A percentile compares a stretch with the other conserved stretches of the same genome.
phyloP scores from a whole-genome alignment of 2,113 vertebrate genomes.

The Electrona antarctica region DNA sequence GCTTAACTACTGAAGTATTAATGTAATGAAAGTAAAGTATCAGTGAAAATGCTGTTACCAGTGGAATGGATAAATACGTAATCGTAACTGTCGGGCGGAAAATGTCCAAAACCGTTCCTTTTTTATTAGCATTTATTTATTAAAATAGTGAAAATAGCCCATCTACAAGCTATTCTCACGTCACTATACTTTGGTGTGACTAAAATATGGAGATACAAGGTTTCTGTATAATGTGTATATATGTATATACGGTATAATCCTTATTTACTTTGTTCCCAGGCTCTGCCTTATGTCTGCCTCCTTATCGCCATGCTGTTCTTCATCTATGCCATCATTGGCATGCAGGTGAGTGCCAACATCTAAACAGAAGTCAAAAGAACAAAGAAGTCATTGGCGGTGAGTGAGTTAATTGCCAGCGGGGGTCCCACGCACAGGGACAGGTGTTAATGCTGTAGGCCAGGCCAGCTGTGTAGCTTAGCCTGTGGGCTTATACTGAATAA shows the following conservation, averaged over 20 bases:
- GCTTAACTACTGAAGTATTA: too few relatives aligned
- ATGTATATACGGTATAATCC: not conserved
- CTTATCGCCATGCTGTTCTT: slow-evolving; percentile 99
- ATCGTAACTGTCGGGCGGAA: too few relatives aligned
- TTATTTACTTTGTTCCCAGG: slow-evolving; percentile 73
- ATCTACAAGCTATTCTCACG: too few relatives aligned
- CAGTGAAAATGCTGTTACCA: too few relatives aligned
- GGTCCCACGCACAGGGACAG: slow-evolving; percentile 20
- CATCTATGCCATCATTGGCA: slow-evolving; percentile 98
- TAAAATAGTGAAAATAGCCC: too few relatives aligned
- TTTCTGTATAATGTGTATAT: slow-evolving; percentile 11
- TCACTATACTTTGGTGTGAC: too few relatives aligned
- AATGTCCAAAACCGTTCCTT: too few relatives aligned
- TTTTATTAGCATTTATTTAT: too few relatives aligned
- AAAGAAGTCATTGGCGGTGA: not conserved
- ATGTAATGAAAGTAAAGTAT: too few relatives aligned
- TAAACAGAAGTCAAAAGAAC: not conserved
- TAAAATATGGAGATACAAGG: too few relatives aligned
- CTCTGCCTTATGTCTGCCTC: slow-evolving; percentile 95
- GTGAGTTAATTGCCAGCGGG: not conserved
- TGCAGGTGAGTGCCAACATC: slow-evolving; percentile 86
- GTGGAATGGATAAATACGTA: too few relatives aligned
- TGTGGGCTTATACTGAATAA: slow-evolving; percentile 53
- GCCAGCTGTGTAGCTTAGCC: slow-evolving; percentile 22
- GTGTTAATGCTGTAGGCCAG: slow-evolving; percentile 8